These are phyloP conservation scores for Varanus komodoensis DNA, from an alignment of 2,113 vertebrate genomes.

Conservation along the genomic window DNA sequence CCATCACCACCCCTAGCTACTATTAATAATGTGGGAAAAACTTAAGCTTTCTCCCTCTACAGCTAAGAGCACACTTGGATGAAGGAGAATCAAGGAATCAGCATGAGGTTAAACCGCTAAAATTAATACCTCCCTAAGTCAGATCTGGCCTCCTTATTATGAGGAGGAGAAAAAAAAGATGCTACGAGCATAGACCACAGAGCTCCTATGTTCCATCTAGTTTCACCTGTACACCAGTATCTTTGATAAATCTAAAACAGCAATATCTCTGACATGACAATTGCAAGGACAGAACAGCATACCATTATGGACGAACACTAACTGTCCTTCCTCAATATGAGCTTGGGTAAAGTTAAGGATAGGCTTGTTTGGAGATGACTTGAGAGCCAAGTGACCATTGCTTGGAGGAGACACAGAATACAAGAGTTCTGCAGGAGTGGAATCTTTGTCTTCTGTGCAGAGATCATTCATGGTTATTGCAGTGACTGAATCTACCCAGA, in stretches of 20 bases:
- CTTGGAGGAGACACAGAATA: constrained; percentile 87
- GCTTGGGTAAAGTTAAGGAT: constrained; percentile 90
- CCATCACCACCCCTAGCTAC: no score
- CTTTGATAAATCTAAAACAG: neutral
- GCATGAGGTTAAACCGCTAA: neutral
- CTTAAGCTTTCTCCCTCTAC: neutral
- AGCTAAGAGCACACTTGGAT: neutral
- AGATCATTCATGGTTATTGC: constrained; percentile 84
- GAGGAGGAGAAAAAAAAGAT: neutral
- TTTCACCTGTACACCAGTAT: neutral
- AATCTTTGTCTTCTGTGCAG: constrained; percentile 83
- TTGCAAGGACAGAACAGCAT: constrained; percentile 54
- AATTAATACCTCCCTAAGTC: neutral
- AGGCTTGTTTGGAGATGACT: constrained; percentile 77
- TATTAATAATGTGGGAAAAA: no score
- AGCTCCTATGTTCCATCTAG: neutral
- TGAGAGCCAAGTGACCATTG: constrained; percentile 88
- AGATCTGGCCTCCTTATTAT: neutral
- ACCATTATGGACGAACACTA: constrained; percentile 90
- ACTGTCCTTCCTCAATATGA: constrained; percentile 83
- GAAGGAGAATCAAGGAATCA: neutral
- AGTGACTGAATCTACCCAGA: constrained; percentile 88
- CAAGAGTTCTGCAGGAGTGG: constrained; percentile 77
- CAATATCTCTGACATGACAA: neutral
- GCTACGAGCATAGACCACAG: neutral